Conservation (phyloP, 1,140 invertebrate genomes). For the Anoplophora glabripennis region DNA sequence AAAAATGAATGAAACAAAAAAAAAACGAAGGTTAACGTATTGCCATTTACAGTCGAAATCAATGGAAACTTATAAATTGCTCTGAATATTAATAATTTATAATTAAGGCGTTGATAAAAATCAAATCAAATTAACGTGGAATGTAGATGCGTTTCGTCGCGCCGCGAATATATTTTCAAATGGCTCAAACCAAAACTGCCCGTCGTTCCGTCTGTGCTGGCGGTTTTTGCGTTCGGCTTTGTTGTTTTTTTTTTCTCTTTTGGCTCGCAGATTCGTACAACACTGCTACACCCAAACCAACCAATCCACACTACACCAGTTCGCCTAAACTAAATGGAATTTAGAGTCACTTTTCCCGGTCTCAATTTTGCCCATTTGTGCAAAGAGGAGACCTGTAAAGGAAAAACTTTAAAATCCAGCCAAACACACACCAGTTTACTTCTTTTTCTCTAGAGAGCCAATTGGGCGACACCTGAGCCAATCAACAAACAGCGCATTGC, state of each 20-base stretch:
- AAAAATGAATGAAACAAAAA: no score
- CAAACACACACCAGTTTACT: slow-evolving; percentile 38
- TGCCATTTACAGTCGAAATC: no score
- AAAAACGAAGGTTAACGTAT: no score
- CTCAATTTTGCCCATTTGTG: slow-evolving; percentile 69
- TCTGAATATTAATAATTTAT: no score
- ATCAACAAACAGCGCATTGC: not conserved
- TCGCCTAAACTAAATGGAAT: slow-evolving; percentile 33
- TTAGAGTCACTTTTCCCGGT: slow-evolving; percentile 38
- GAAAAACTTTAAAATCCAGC: slow-evolving; percentile 51
- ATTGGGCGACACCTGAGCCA: slow-evolving; percentile 28
- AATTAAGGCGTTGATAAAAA: no score
- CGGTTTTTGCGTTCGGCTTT: no score
- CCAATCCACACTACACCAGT: slow-evolving; percentile 24
- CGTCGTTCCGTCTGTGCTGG: no score
- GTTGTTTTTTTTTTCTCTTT: slow-evolving; percentile 1
- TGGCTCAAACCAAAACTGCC: no score
- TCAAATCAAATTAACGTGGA: no score
- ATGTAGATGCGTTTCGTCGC: no score
- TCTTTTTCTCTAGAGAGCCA: slow-evolving; percentile 29
- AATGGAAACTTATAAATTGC: no score
- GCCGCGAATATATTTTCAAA: no score
- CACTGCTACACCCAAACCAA: slow-evolving; percentile 23
- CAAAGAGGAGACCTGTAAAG: slow-evolving; percentile 85
- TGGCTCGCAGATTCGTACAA: slow-evolving; percentile 8